Conservation (phyloP, 2,113 vertebrate species). For the Hippocampus barbouri region DNA sequence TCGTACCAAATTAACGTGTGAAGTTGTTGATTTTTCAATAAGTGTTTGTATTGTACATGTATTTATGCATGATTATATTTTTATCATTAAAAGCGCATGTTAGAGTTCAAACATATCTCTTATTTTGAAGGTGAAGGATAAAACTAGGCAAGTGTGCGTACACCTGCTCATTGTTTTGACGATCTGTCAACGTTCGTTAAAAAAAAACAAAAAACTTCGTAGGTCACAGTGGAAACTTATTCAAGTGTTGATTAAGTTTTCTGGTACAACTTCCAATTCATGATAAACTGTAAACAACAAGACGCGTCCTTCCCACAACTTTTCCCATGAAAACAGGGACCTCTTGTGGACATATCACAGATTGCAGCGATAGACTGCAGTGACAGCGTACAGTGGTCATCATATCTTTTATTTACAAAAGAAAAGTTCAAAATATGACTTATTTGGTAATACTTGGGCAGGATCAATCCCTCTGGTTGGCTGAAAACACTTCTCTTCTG, state of each 20-base stretch:
- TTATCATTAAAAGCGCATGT: background rate
- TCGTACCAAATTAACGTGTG: background rate
- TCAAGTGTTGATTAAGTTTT: background rate
- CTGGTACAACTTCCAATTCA: background rate
- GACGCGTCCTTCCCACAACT: background rate
- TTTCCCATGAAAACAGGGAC: background rate
- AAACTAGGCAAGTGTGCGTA: background rate
- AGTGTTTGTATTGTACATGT: background rate
- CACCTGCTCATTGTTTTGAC: background rate
- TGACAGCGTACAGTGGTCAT: background rate
- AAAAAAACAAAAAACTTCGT: background rate
- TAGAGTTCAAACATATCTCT: background rate
- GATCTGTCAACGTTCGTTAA: background rate
- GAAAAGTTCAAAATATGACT: background rate
- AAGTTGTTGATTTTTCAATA: background rate
- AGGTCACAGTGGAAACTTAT: background rate
- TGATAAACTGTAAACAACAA: background rate
- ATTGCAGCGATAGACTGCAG: background rate
- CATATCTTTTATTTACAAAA: background rate
- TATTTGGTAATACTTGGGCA: background rate
- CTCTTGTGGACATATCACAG: background rate
- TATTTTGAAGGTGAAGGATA: conserved; percentile 24
- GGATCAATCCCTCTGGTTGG: background rate
- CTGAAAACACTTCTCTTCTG: conserved; percentile 5
- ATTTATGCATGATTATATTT: too few relatives aligned